Conservation (phyloP, 2,888 invertebrate genomes). For the Drosophila incognita region DNA sequence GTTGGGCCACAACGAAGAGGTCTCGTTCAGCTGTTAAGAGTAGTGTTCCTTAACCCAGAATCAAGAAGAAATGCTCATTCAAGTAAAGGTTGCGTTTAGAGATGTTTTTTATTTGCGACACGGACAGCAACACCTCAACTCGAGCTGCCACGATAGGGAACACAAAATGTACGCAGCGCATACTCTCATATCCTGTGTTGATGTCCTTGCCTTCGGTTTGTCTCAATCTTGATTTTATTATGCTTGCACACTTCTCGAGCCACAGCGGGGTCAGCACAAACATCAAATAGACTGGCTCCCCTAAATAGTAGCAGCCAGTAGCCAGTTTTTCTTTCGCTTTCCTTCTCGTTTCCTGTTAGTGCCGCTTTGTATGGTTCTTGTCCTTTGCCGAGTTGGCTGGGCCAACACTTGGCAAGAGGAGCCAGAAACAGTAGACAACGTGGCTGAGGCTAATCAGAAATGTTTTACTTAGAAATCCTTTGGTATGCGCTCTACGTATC, state of each 20-base stretch:
- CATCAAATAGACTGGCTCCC: constrained; percentile 71
- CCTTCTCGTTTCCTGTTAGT: background rate
- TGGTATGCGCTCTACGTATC: constrained; percentile 78
- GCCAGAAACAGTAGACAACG: constrained; percentile 40
- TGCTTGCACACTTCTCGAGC: constrained; percentile 75
- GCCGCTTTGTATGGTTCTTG: constrained; percentile 26
- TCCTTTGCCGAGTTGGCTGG: constrained; percentile 17
- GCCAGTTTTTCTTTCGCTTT: background rate
- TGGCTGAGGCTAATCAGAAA: constrained; percentile 72
- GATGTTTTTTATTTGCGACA: too few species aligned
- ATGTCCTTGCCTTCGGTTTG: constrained; percentile 33
- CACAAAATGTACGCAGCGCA: constrained; percentile 1
- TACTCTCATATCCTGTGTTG: constrained; percentile 10
- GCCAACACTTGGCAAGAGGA: constrained; percentile 36
- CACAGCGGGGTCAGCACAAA: constrained; percentile 78
- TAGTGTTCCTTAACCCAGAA: background rate
- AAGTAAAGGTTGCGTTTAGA: background rate
- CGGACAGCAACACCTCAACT: background rate
- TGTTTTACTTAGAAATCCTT: constrained; percentile 79
- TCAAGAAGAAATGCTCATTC: too few species aligned
- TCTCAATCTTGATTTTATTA: constrained; percentile 78
- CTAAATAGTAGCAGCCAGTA: constrained; percentile 15
- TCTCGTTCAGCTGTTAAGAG: background rate
- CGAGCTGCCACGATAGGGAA: background rate
- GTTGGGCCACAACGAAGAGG: background rate